Evolutionary conservation across 1,140 invertebrate genomes (phyloP).

Genomic region (Drosophila asahinai): DNA sequence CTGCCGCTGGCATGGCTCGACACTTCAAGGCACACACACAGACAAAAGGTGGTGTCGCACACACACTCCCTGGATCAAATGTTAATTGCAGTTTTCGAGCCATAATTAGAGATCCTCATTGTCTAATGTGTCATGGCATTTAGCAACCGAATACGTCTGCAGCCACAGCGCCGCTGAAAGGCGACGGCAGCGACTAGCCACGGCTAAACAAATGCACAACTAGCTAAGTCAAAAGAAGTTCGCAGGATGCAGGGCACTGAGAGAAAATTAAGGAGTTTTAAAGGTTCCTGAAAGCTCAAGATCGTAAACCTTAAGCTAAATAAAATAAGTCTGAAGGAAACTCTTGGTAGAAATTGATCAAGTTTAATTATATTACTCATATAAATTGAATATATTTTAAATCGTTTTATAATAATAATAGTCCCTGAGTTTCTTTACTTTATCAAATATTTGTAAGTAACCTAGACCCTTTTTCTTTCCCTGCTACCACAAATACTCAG

Average conservation of each 20-base stretch:
- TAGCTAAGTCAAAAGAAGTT: slow-evolving; percentile 20
- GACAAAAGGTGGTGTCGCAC: slow-evolving; percentile 21
- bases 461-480: not conserved
- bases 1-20: slow-evolving; percentile 67
- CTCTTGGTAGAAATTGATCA: no score
- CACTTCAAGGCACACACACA: slow-evolving; percentile 65
- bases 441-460: not conserved
- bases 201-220: slow-evolving; percentile 36
- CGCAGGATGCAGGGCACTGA: not conserved
- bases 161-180: slow-evolving; percentile 6
- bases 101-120: slow-evolving; percentile 79
- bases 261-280: not conserved
- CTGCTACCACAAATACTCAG: slow-evolving; percentile 16
- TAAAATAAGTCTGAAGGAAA: not conserved
- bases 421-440: not conserved
- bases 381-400: not conserved
- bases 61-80: slow-evolving; percentile 62
- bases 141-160: slow-evolving; percentile 65
- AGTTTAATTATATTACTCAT: not conserved
- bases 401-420: not conserved
- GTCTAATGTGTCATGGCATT: slow-evolving; percentile 80
- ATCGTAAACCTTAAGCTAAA: not conserved
- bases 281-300: not conserved
- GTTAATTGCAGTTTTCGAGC: slow-evolving; percentile 80
- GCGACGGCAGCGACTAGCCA: slow-evolving; percentile 23